Base-by-base conservation (phyloP, 2,888 invertebrate genomes). In the Andrena minutula region DNA sequence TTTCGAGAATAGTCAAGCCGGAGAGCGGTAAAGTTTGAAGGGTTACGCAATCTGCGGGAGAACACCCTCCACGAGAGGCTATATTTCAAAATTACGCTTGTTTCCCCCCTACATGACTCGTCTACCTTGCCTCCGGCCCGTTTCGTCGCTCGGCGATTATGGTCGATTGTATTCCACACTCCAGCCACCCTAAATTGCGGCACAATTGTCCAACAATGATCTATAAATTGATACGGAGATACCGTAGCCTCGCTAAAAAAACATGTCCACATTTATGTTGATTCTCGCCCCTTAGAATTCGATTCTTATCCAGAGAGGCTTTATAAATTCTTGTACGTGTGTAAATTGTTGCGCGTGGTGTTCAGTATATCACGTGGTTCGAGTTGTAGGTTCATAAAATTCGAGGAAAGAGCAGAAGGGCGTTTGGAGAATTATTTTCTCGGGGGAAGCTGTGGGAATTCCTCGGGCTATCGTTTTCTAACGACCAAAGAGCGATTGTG, bases 71-170 rank as follows among this genome's bases (percentile, higher is more conserved):
- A 75, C 56, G 66, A 88, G 89, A 82, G 89, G 88, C 86, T 75
- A 88, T 91, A 90, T 90, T 90, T 91, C 87, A 89, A 85, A 89
- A 87, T 91, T 90, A 91, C 87, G 86, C 80, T 72, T 80, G 68
- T 35, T 81, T 85, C 84, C 23, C 82, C 82, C 87, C 75, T 41
- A 35, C 63, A 35, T 51, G 70, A 68, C 72, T 66, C 32, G 85
- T 77, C 74, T 28, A 53, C 63, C 12, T 49, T 58, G 60, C 56
- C 72, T 66, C 61, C 77, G 26, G 20, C 28, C 12, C 20, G 63
- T 26, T 56, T 64, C 58, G 60, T n/a, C 49, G 56, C n/a, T 7
- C 16, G 47, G 63, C 70, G 81, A 82, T 74, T 77, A 77, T 58
- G 70, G 77, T 63, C 76, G 77, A 82, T 81, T 86, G 79, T 82